phyloP scores from a whole-genome alignment of 1,140 invertebrate genomes.

The Drosophila parabipectinata region DNA sequence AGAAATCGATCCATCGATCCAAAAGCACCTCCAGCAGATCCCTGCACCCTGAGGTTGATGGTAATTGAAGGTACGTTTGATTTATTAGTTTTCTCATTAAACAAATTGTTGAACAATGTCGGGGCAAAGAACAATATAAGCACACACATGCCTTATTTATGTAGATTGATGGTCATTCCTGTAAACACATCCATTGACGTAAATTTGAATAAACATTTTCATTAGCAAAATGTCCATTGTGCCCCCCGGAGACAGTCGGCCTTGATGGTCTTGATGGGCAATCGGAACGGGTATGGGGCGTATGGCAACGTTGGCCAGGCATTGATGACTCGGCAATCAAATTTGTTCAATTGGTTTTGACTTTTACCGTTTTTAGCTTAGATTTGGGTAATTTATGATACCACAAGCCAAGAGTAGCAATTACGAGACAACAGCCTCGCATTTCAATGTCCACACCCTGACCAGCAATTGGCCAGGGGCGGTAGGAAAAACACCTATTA shows the following conservation, averaged over 20 bases:
- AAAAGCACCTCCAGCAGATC: conserved; percentile 1
- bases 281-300: not conserved
- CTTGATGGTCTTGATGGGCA: conserved; percentile 24
- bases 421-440: conserved; percentile 8
- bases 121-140: conserved; percentile 35
- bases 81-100: conserved; percentile 78
- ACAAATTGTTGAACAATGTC: conserved; percentile 73
- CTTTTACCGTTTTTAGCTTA: not conserved
- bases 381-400: conserved; percentile 51
- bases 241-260: conserved; percentile 42
- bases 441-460: conserved; percentile 3
- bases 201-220: conserved; percentile 81
- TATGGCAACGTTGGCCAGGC: too few species aligned
- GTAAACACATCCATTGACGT: conserved; percentile 75
- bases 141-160: conserved; percentile 54
- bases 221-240: conserved; percentile 70
- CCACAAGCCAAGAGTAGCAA: conserved; percentile 29
- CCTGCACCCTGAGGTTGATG: conserved; percentile 38
- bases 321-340: conserved; percentile 54
- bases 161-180: conserved; percentile 66
- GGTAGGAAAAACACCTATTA: too few species aligned
- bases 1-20: conserved; percentile 22
- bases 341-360: conserved; percentile 70
- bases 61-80: conserved; percentile 65
- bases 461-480: conserved; percentile 4